phyloP scores from a whole-genome alignment of 2,113 vertebrate species.

The Ceyx melanurus region DNA sequence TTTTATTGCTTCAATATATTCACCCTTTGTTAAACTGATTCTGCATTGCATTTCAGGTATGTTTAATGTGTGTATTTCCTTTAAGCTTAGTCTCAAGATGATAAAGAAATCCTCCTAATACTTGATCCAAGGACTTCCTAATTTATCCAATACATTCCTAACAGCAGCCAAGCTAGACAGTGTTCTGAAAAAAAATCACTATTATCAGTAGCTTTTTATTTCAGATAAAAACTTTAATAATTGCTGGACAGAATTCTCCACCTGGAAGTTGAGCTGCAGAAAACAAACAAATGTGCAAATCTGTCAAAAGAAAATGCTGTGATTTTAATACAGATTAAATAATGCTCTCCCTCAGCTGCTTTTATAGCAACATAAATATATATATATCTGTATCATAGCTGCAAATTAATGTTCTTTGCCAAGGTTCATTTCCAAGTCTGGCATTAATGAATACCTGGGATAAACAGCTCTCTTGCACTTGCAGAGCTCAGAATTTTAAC shows the following conservation, averaged over 20 bases:
- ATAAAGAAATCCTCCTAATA: neutral
- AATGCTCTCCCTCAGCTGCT: neutral
- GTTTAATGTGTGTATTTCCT: rapidly evolving
- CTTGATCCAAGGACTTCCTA: neutral
- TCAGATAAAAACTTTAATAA: neutral
- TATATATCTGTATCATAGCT: neutral
- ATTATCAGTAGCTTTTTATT: neutral
- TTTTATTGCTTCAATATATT: neutral
- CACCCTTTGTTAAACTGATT: neutral
- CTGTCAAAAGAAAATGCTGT: neutral
- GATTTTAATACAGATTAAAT: rapidly evolving
- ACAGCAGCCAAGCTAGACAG: neutral
- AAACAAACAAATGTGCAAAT: neutral
- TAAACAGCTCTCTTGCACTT: neutral
- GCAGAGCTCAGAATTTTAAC: neutral
- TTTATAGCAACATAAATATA: neutral
- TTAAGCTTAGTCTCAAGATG: neutral
- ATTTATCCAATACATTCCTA: neutral
- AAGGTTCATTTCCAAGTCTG: neutral
- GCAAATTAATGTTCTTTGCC: neutral
- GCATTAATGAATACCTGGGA: neutral
- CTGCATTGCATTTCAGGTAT: neutral
- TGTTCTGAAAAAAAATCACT: neutral
- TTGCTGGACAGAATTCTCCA: neutral
- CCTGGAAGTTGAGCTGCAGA: neutral